Conservation (phyloP, 2,113 vertebrate genomes). For the Agapornis roseicollis region DNA sequence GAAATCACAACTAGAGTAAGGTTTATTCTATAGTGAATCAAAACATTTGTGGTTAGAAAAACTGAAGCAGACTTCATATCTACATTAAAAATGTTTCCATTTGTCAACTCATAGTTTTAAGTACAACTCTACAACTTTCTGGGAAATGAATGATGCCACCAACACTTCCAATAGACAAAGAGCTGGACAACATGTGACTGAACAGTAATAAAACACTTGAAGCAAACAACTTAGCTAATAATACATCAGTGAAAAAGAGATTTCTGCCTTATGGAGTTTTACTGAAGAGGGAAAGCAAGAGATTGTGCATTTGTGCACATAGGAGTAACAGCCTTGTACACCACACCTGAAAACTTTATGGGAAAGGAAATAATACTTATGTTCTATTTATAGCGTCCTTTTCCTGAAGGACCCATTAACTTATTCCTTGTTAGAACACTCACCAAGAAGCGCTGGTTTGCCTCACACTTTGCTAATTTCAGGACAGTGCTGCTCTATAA, state of each 20-base stretch:
- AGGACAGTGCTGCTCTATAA: background rate
- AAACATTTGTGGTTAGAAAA: background rate
- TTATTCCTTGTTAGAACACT: background rate
- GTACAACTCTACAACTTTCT: background rate
- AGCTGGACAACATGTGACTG: background rate
- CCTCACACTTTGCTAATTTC: background rate
- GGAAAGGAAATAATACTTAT: background rate
- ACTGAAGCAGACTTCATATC: background rate
- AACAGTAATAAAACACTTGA: background rate
- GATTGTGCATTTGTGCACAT: background rate
- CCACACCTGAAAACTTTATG: background rate
- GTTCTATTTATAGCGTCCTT: background rate
- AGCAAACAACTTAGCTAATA: background rate
- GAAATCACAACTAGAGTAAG: background rate
- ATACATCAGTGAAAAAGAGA: background rate
- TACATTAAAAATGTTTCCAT: background rate
- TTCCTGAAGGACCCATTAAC: background rate
- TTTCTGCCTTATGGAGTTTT: background rate
- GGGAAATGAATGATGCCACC: background rate
- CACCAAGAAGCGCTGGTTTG: background rate
- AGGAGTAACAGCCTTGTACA: background rate
- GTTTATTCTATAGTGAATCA: background rate
- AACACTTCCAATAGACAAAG: background rate
- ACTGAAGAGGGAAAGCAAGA: background rate
- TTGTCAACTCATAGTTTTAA: background rate